A percentile compares a stretch with the other conserved stretches of the same genome.
These are phyloP conservation scores for Fregetta grallaria DNA, from an alignment of 2,113 vertebrate species.

Conservation along the genomic window DNA sequence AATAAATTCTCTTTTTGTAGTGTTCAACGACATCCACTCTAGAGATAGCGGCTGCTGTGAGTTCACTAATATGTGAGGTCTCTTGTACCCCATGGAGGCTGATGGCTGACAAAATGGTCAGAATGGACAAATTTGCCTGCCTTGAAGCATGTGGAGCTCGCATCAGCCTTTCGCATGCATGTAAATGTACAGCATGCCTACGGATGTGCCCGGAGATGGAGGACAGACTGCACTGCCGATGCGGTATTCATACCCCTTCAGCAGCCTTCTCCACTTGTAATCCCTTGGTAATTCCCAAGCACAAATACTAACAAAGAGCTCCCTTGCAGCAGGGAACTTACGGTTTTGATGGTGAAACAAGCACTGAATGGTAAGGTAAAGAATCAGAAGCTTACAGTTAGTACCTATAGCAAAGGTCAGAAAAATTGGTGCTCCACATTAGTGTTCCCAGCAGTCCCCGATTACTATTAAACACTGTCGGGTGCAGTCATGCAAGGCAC, in stretches of 20 bases:
- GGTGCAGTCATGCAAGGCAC: neutral
- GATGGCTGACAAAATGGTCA: neutral
- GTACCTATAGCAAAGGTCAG: neutral
- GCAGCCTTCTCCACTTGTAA: neutral
- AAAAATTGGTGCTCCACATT: rapidly evolving
- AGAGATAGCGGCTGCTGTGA: neutral
- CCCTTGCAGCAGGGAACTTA: neutral
- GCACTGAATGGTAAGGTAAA: neutral
- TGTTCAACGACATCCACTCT: neutral
- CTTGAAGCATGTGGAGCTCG: neutral
- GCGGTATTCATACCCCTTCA: neutral
- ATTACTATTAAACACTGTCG: neutral
- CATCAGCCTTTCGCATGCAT: neutral
- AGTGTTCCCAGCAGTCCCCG: neutral
- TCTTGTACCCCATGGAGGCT: neutral
- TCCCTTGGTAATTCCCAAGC: neutral
- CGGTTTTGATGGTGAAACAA: neutral
- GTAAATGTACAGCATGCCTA: neutral
- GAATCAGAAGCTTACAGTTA: neutral
- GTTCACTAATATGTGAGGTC: neutral
- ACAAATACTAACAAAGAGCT: neutral
- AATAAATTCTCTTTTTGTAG: neutral
- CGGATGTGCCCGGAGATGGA: neutral
- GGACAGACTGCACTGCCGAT: neutral
- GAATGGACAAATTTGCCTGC: neutral